Conservation (phyloP, 2,888 invertebrate species). For the Schizaphis graminum region DNA sequence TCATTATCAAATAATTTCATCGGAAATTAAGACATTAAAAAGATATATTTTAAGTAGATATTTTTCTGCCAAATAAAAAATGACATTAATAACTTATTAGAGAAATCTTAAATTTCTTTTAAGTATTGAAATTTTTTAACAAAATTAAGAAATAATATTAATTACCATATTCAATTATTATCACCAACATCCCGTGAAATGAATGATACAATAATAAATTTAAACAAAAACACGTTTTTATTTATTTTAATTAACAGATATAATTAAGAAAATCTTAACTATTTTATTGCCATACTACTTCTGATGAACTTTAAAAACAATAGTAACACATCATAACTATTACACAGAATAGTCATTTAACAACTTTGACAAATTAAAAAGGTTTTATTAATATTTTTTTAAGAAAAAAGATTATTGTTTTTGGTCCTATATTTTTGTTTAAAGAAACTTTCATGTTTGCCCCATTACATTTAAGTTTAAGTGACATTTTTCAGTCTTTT, state of each 20-base stretch:
- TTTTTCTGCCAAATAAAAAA: slow-evolving; percentile 18
- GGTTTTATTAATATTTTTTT: not conserved
- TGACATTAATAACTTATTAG: not conserved
- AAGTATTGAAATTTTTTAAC: not conserved
- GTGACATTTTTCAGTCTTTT: slow-evolving; percentile 60
- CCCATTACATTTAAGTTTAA: slow-evolving; percentile 29
- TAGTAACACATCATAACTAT: slow-evolving; percentile 14
- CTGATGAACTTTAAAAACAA: not conserved
- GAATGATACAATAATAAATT: slow-evolving; percentile 4
- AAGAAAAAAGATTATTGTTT: not conserved
- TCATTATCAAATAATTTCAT: slow-evolving; percentile 5
- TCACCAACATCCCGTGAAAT: not conserved
- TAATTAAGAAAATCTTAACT: not conserved
- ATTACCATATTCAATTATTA: not conserved
- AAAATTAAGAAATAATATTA: not conserved
- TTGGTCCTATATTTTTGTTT: not conserved
- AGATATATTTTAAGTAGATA: slow-evolving; percentile 50
- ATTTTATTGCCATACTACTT: slow-evolving; percentile 20
- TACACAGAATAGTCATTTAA: not conserved
- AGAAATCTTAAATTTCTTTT: not conserved
- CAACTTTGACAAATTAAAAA: slow-evolving; percentile 23
- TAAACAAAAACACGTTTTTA: not conserved
- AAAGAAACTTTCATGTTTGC: slow-evolving; percentile 1
- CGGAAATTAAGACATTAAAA: not conserved
- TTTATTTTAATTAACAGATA: not conserved